phyloP scores from a whole-genome alignment of 2,797 vertebrate species.

The Xerus rutilus region DNA sequence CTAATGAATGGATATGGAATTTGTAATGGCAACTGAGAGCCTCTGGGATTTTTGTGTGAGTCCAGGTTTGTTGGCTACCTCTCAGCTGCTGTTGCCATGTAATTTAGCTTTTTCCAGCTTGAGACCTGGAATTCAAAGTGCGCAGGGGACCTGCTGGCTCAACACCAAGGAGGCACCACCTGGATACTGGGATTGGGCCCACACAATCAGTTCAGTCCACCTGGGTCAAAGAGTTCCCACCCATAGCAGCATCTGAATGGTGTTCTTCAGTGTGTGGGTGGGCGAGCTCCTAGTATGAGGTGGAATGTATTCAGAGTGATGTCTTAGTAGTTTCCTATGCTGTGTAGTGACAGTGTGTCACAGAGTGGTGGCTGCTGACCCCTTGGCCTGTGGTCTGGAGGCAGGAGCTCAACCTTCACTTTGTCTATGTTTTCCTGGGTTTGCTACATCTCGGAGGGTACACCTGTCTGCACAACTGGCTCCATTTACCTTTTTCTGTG shows the following conservation, averaged over 20 bases:
- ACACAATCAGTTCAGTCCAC: background rate
- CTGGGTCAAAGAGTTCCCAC: background rate
- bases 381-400: no score
- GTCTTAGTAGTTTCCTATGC: background rate
- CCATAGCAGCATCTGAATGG: background rate
- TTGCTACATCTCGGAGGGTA: background rate
- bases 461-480: background rate
- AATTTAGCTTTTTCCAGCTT: background rate
- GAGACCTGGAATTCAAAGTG: background rate
- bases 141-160: background rate
- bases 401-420: background rate
- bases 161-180: background rate
- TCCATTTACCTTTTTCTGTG: background rate
- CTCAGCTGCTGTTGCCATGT: background rate
- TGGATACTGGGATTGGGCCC: background rate
- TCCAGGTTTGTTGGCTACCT: background rate
- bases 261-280: background rate
- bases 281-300: background rate
- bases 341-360: background rate
- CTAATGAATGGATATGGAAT: background rate
- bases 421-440: background rate
- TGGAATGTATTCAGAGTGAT: background rate
- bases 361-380: background rate
- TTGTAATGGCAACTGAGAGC: background rate
- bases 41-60: background rate